A percentile compares a stretch with the other conserved stretches of the same genome.
Evolutionary conservation across 2,113 vertebrate genomes (phyloP).

Genomic region (Siniperca chuatsi): DNA sequence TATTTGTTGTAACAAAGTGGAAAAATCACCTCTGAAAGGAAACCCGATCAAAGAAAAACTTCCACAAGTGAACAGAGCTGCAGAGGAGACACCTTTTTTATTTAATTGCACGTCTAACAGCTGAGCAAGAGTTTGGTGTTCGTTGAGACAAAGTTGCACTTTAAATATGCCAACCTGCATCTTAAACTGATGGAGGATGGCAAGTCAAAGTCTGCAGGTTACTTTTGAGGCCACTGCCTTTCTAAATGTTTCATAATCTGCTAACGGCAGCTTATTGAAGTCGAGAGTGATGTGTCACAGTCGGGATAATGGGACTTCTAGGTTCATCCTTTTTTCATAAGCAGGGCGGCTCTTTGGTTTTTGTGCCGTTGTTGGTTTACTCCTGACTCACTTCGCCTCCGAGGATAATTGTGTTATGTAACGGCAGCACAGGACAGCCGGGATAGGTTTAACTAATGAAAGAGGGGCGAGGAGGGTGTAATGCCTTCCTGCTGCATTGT

Average conservation of each 20-base stretch:
- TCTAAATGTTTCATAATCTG: slow-evolving; percentile 25
- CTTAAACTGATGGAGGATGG: not conserved
- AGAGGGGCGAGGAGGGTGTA: slow-evolving; percentile 22
- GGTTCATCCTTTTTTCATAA: slow-evolving; percentile 28
- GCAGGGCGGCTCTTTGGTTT: slow-evolving; percentile 11
- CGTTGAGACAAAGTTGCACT: not conserved
- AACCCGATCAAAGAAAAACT: slow-evolving; percentile 21
- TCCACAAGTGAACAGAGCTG: not conserved
- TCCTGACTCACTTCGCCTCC: slow-evolving; percentile 37
- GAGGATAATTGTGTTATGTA: slow-evolving; percentile 50
- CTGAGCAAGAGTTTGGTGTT: not conserved
- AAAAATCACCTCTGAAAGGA: slow-evolving; percentile 7
- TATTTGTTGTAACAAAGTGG: not conserved
- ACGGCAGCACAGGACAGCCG: slow-evolving; percentile 13
- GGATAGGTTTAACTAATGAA: slow-evolving; percentile 47
- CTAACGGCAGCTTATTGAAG: slow-evolving; percentile 39
- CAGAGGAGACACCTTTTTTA: not conserved
- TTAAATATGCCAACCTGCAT: not conserved
- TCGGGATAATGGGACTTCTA: slow-evolving; percentile 40
- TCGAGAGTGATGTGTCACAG: not conserved
- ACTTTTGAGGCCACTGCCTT: slow-evolving; percentile 4
- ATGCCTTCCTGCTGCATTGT: slow-evolving; percentile 57
- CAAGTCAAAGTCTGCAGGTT: slow-evolving; percentile 19
- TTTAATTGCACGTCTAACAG: not conserved
- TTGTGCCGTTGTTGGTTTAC: slow-evolving; percentile 20